These are phyloP conservation scores for Seriola aureovittata DNA, from an alignment of 2,113 vertebrate genomes.

Conservation along the genomic window DNA sequence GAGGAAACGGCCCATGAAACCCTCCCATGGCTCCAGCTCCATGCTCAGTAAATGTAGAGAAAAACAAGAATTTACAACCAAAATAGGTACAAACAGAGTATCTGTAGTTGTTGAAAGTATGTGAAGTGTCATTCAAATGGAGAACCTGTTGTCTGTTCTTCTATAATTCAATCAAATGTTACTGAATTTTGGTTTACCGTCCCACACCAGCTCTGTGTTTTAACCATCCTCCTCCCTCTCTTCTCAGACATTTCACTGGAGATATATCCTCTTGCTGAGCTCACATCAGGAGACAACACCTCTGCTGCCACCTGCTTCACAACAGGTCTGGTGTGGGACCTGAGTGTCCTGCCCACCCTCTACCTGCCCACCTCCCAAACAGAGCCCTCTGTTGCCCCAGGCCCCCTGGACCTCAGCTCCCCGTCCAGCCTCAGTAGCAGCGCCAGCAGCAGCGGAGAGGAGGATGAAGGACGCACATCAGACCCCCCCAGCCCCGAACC, in stretches of 20 bases:
- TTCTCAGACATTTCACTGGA: constrained; percentile 86
- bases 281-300: constrained; percentile 70
- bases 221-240: constrained; percentile 10
- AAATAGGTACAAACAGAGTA: background rate
- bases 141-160: background rate
- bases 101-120: background rate
- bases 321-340: constrained; percentile 91
- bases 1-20: constrained; percentile 78
- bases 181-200: background rate
- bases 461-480: constrained; percentile 93
- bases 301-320: constrained; percentile 87
- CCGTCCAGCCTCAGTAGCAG: constrained; percentile 85
- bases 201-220: constrained; percentile 40
- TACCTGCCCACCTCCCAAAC: constrained; percentile 84
- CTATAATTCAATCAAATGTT: background rate
- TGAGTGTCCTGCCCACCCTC: constrained; percentile 87
- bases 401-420: constrained; percentile 91
- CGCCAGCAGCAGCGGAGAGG: constrained; percentile 90
- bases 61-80: constrained; percentile 2
- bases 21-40: constrained; percentile 59
- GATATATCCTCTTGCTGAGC: constrained; percentile 85
- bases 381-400: constrained; percentile 76
- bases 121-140: background rate
- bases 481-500: constrained; percentile 93
- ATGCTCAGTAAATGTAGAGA: constrained; percentile 36